These are phyloP conservation scores for Eulemur mongoz DNA, from an alignment of 2,797 vertebrate genomes.

Conservation along the genomic window DNA sequence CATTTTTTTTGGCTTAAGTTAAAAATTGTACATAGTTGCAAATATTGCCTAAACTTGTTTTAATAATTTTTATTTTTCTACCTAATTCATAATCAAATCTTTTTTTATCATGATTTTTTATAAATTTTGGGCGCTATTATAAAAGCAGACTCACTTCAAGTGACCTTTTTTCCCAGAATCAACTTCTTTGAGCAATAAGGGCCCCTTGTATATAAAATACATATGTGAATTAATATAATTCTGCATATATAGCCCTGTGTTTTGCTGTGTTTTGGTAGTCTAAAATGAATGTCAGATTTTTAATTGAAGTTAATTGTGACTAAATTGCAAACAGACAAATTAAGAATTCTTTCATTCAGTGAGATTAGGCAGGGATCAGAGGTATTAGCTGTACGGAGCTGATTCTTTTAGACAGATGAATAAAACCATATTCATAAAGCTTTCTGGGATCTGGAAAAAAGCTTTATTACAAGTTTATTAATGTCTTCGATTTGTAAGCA, in stretches of 20 bases:
- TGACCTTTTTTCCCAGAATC: neutral
- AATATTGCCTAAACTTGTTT: neutral
- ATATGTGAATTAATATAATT: neutral
- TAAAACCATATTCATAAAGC: neutral
- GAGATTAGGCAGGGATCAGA: neutral
- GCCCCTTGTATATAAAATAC: neutral
- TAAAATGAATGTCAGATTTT: slow-evolving; percentile 4
- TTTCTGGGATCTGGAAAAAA: neutral
- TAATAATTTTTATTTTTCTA: neutral
- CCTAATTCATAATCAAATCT: neutral
- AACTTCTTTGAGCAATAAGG: neutral
- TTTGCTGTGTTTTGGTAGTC: neutral
- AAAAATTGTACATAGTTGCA: neutral
- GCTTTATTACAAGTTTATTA: neutral
- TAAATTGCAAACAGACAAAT: neutral
- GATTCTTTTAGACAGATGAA: neutral
- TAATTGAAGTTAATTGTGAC: slow-evolving; percentile 25
- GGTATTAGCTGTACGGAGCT: neutral
- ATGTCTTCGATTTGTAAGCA: neutral
- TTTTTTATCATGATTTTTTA: neutral
- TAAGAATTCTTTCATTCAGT: slow-evolving; percentile 7
- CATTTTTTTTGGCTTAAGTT: neutral
- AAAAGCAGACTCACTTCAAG: neutral
- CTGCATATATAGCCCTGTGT: neutral
- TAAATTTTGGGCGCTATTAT: neutral